Base-by-base conservation (phyloP, 2,797 vertebrate genomes). In the Dromococcyx pavoninus region DNA sequence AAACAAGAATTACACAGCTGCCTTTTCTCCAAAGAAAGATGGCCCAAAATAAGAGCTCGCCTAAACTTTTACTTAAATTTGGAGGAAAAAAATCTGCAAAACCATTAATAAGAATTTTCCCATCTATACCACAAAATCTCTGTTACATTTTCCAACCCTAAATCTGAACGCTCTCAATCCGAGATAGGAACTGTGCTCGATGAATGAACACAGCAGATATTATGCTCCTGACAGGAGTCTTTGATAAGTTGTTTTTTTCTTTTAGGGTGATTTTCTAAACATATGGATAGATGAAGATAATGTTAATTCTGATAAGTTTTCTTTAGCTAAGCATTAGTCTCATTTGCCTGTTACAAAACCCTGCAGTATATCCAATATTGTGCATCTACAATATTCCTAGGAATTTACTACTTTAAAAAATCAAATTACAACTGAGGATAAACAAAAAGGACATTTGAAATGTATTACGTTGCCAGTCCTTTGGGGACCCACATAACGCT, bases 1-100 rank as follows among this genome's bases (percentile, higher is more conserved):
- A 96, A 96, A 82, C 37, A 77, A 60, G 90, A 87, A 76, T 85
- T 85, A 95, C 64, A 83, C 85, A 43, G 69, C 75, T 89, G 80
- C 91, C 41, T 90, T 48, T 75, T 41, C 80, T 88, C 58, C 48
- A 16, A 67, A 88, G 76, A 86, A 80, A 65, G 48, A 75, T 44
- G 79, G 39, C 46, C 80, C 80, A 48, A 60, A 82, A 69, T 10
- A 70, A 72, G 70, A 94, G 39, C 88, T 91, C 53, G 53, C 51
- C 64, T 53, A 56, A 87, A 69, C 21, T 91, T 76, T 17, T 44
- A 28, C 19, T 87, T 44, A 79, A 33, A 54, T 89, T 41, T 60
- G 2, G 8, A 10, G 16, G 17, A 0, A 13, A 61, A 71, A 56
- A 71, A 5, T 1, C 15, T 51, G 37, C 66, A 79, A 87, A 87